Evolutionary conservation across 2,797 vertebrate species (phyloP), one percentile per base, ranked within the genome.

Genomic region (Adrianichthys oophorus): DNA sequence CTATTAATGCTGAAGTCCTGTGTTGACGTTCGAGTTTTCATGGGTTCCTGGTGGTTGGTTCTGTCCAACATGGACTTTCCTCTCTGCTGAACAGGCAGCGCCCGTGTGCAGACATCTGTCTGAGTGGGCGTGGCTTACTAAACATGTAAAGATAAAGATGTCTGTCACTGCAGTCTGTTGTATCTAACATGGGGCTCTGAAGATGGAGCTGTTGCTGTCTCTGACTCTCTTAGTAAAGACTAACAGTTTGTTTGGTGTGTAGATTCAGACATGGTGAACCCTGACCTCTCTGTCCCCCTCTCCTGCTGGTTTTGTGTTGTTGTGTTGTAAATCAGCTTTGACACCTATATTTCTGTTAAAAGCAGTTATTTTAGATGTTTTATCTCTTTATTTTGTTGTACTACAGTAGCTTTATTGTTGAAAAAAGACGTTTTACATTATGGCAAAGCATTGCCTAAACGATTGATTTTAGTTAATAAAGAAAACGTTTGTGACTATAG

Each of bases 11-110:
- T 24, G 24, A 52, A 15, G 42, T 82, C 55, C 68, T 71, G 72
- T 68, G 67, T 72, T 82, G 43, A 71, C 14, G 58, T 68, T 47
- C 47, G 42, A 56, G 66, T 65, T 40, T 58, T 56, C 68, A 72
- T 61, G 47, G 41, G 67, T 15, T 59, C 21, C 29, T 64, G 62
- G n/a, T 44, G 58, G 42, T 61, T 73, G 51, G 41, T 44, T 68
- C 42, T 64, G 17, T 44, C 19, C 23, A 23, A 46, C 45, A 14
- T 46, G 17, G 21, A 47, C 19, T 47, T 23, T 37, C 56, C 41
- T 56, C 1, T 8, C 49, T 57, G 18, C 41, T 41, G 8, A 62
- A 51, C 56, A 50, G 26, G 26, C 51, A 56, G 57, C 32, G 32
- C 32, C 42, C 42, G 21, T 62, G 58, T 52, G 56, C 54, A 50